Evolutionary conservation across 1,140 invertebrate genomes (phyloP), one percentile per base, ranked within the genome.

Genomic region (Aphidius ervi): DNA sequence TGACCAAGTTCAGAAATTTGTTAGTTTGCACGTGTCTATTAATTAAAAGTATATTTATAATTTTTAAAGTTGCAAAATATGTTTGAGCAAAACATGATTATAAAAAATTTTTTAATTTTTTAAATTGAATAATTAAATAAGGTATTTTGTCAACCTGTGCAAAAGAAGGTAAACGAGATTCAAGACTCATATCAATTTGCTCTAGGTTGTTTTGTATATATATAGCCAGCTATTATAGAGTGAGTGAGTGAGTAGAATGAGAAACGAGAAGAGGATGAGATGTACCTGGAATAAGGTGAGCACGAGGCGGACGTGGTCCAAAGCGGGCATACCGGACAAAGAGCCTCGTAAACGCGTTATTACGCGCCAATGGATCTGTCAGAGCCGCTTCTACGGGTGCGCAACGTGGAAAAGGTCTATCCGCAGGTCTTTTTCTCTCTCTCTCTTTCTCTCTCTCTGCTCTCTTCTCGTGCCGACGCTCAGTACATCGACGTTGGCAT

Each of bases 361-460:
- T 80, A 77, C 78, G 68, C 78, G 77, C 78, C 78, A 80, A 79
- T 73, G 75, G 69, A 77, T 77, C 74, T 76, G 77, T 80, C 78
- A 77, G 78, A 73, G 74, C 74, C 71, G 73, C 70, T 75, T 74
- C 71, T 73, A 68, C 71, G 72, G 65, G 69, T 69, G 68, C 71
- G 70, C 67, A 64, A 61, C 68, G 68, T 67, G 71, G 71, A 72
- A 74, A 75, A 74, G 72, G 70, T 64, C 65, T 70, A 69, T 68
- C 67, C 65, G 59, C 62, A 63, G 55, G 50, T 16, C 16, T 16
- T 16, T 16, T 1, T 16, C 16, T 16, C 16, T 16, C 16, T 16
- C 16, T 16, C 16, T 16, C 16, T 16, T 1, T 16, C 16, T 16
- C 16, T 16, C 16, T 16, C 16, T 16, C 16, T 16, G 16, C 16